These are phyloP conservation scores for Falco punctatus DNA, from an alignment of 2,113 vertebrate genomes.

Conservation along the genomic window DNA sequence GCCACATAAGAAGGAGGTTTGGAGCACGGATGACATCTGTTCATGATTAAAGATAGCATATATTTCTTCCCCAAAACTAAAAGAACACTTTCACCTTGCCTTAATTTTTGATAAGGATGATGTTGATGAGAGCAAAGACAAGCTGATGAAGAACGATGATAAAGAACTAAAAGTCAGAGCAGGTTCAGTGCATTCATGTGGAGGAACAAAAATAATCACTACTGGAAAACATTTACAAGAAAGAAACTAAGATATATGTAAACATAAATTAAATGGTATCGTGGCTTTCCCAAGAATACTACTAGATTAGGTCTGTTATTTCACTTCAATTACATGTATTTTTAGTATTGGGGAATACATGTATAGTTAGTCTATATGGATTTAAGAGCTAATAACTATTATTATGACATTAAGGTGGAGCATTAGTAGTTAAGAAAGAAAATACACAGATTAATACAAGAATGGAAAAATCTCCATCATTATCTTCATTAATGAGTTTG, in stretches of 20 bases:
- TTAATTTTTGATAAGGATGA: slow-evolving; percentile 27
- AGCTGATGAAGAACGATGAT: neutral
- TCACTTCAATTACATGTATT: neutral
- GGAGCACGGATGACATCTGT: neutral
- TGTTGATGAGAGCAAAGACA: neutral
- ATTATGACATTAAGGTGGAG: neutral
- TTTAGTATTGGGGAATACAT: neutral
- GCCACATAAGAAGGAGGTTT: neutral
- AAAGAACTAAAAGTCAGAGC: neutral
- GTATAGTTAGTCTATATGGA: neutral
- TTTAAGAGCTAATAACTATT: slow-evolving; percentile 5
- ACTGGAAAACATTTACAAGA: neutral
- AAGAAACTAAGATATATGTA: neutral
- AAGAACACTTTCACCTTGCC: slow-evolving; percentile 36
- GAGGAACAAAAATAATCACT: neutral
- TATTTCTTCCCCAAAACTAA: slow-evolving; percentile 19
- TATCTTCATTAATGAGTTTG: neutral
- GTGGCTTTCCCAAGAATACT: neutral
- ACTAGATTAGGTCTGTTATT: neutral
- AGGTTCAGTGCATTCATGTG: neutral
- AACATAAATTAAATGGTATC: neutral
- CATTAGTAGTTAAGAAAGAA: neutral
- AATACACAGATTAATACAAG: neutral
- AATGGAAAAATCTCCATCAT: neutral
- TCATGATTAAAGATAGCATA: neutral